Evolutionary conservation across 2,113 vertebrate species (phyloP).

Genomic region (Erythrocebus patas): DNA sequence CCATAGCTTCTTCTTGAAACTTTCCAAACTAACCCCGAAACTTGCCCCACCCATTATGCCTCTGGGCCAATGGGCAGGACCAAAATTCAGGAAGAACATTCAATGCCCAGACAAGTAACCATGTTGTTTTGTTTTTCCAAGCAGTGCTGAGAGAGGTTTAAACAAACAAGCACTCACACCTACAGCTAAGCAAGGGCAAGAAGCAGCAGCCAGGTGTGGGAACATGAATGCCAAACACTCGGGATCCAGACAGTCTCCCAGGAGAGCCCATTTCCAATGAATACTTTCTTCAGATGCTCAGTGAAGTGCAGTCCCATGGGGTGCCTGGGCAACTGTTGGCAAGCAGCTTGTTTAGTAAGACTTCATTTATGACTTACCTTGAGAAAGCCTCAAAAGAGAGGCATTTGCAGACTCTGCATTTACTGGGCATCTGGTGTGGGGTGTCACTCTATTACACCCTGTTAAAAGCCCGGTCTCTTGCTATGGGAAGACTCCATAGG

Average conservation of each 20-base stretch:
- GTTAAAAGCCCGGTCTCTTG: not conserved
- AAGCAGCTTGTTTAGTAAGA: not conserved
- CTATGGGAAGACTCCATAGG: not conserved
- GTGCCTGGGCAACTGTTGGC: not conserved
- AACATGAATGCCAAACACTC: fast-evolving
- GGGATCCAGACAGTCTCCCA: not conserved
- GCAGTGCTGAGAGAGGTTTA: conserved; percentile 21
- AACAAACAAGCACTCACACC: conserved; percentile 61
- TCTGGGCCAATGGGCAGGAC: conserved; percentile 62
- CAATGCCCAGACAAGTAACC: conserved; percentile 66
- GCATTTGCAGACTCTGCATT: not conserved
- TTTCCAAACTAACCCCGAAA: conserved; percentile 69
- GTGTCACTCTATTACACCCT: not conserved
- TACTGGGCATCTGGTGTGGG: not conserved
- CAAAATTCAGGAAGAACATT: conserved; percentile 55
- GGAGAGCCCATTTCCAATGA: not conserved
- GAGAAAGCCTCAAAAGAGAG: not conserved
- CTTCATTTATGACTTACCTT: not conserved
- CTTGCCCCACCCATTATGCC: conserved; percentile 70
- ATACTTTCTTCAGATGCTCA: not conserved
- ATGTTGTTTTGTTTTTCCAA: conserved; percentile 61
- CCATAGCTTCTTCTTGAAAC: conserved; percentile 61
- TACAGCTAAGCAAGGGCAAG: not conserved
- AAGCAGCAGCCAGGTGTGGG: not conserved
- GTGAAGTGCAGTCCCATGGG: not conserved